Conservation (phyloP, 2,113 vertebrate species). For the Cololabis saira region DNA sequence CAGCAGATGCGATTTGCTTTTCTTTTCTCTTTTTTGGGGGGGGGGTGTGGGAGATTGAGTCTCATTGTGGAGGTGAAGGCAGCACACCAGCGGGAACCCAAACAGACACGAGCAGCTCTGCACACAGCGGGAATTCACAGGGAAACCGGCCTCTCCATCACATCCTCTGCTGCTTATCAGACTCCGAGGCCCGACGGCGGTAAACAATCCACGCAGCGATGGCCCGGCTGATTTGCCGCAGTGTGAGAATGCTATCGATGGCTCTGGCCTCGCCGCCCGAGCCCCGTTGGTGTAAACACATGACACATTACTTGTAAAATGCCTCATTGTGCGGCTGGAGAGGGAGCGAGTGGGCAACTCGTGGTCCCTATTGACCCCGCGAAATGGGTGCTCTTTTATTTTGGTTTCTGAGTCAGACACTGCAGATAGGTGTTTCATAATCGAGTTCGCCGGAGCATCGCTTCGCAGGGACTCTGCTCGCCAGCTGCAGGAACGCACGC, state of each 20-base stretch:
- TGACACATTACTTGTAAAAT: constrained; percentile 66
- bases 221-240: constrained; percentile 49
- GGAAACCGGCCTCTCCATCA: constrained; percentile 54
- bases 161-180: constrained; percentile 72
- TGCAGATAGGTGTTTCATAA: constrained; percentile 58
- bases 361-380: constrained; percentile 57
- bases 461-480: constrained; percentile 46
- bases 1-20: no score
- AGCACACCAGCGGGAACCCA: background rate
- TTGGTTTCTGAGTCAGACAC: constrained; percentile 63
- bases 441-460: constrained; percentile 64
- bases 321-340: constrained; percentile 69
- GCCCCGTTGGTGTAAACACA: constrained; percentile 66
- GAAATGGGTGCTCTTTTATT: constrained; percentile 53
- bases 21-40: no score
- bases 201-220: constrained; percentile 61
- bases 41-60: background rate
- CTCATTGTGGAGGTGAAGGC: constrained; percentile 48
- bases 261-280: constrained; percentile 46
- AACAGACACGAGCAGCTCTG: background rate
- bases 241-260: constrained; percentile 65
- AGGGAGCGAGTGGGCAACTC: constrained; percentile 61
- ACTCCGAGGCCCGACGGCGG: constrained; percentile 54
- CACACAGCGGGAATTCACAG: constrained; percentile 44
- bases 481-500: constrained; percentile 61